These are phyloP conservation scores for Hoplodrina blanda DNA, from an alignment of 2,888 invertebrate species.

Conservation along the genomic window DNA sequence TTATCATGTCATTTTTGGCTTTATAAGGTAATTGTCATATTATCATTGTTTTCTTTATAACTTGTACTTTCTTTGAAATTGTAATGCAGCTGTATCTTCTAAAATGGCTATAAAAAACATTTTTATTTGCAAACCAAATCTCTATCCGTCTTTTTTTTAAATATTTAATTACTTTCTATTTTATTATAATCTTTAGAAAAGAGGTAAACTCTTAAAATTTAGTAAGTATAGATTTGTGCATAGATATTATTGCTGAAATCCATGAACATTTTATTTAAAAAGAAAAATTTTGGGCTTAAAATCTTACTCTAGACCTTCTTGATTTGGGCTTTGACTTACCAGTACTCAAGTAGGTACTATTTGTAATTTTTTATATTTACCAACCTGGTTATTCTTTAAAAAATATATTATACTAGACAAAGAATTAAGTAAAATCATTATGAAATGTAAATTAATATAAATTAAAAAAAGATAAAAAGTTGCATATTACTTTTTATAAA, in stretches of 20 bases:
- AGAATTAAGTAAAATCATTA: neutral
- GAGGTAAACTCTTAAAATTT: neutral
- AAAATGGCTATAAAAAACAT: neutral
- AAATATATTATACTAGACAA: neutral
- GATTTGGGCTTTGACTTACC: neutral
- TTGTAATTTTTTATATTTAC: neutral
- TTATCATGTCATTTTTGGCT: conserved; percentile 77
- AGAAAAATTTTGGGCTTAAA: neutral
- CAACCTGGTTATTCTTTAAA: too few species aligned
- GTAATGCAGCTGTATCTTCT: conserved; percentile 8
- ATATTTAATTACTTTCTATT: too few species aligned
- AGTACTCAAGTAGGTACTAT: neutral
- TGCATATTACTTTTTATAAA: neutral
- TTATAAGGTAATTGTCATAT: conserved; percentile 78
- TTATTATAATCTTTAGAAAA: neutral
- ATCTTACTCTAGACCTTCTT: neutral
- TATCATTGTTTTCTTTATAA: conserved; percentile 33
- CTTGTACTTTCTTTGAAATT: conserved; percentile 3
- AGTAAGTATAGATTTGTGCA: neutral
- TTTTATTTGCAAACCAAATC: neutral
- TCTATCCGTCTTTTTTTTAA: neutral
- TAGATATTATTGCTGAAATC: neutral
- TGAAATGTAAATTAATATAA: neutral
- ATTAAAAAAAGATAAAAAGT: too few species aligned
- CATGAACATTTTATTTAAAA: neutral